phyloP scores from a whole-genome alignment of 2,113 vertebrate genomes.

The Cinclus cinclus region DNA sequence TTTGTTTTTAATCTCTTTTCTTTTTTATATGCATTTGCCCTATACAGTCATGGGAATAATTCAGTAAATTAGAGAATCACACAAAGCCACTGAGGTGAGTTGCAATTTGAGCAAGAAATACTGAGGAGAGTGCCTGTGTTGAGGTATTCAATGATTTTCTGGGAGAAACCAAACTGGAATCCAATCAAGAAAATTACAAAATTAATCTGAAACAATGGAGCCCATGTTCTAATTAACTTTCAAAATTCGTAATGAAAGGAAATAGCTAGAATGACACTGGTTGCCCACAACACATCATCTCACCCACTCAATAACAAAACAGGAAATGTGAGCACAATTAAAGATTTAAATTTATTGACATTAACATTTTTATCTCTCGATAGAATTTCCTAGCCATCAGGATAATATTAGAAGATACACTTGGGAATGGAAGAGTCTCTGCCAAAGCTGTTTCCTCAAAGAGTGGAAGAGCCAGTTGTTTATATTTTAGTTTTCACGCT shows the following conservation, averaged over 20 bases:
- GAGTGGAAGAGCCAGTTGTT: background rate
- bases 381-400: background rate
- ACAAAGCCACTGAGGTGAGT: background rate
- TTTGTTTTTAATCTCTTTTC: background rate
- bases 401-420: background rate
- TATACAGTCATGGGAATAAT: background rate
- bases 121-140: background rate
- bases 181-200: background rate
- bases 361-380: background rate
- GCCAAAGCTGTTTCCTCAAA: background rate
- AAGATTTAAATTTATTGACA: background rate
- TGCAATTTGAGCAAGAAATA: background rate
- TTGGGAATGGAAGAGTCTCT: background rate
- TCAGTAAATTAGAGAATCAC: background rate
- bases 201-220: background rate
- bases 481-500: background rate
- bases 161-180: background rate
- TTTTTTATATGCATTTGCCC: background rate
- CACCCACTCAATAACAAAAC: background rate
- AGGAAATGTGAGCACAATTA: background rate
- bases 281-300: background rate
- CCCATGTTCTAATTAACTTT: background rate
- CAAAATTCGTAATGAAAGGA: background rate
- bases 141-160: background rate
- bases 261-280: background rate